Evolutionary conservation across 2,888 invertebrate genomes (phyloP), one percentile per base, ranked within the genome.

Genomic region (Leucania comma): DNA sequence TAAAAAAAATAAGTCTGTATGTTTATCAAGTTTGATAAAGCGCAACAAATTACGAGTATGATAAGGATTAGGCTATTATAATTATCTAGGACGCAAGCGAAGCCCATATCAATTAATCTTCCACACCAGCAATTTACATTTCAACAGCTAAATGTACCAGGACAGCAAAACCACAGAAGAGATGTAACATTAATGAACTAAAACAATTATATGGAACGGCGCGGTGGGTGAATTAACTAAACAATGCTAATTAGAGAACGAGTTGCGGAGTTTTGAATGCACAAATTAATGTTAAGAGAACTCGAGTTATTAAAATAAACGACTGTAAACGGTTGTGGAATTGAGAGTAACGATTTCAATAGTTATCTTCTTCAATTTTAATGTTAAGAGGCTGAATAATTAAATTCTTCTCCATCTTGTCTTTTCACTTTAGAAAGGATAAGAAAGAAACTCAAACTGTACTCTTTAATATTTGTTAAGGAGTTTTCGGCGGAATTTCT

Each of bases 191-290:
- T 79, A 80, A 82, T 80, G 60, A 78, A 73, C 64, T 65, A 70
- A 56, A 73, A 75, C 73, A 78, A 85, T 83, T 78, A 74, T n/a
- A 48, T 57, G 29, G 42, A 54, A 54, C 53, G 56, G 61, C 60
- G 50, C 62, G 54, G 65, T 63, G 56, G 54, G 50, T 60, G 54
- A 75, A 72, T 78, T 75, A 73, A 73, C 73, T 67, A 73, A 70
- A 83, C 75, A 81, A 71, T 68, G 64, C 64, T 83, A 83, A 86
- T 74, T 75, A 78, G 46, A n/a, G 48, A 61, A 68, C 56, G 62
- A 72, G 72, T 62, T 42, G 35, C 46, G 32, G 69, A 79, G 65
- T 76, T 82, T 77, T 71, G 65, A 82, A 79, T 68, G 83, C 75
- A 73, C 66, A 84, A 48, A 68, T 82, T 70, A 72, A 66, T 78